phyloP scores from a whole-genome alignment of 2,888 invertebrate genomes.

The Empis stercorea region DNA sequence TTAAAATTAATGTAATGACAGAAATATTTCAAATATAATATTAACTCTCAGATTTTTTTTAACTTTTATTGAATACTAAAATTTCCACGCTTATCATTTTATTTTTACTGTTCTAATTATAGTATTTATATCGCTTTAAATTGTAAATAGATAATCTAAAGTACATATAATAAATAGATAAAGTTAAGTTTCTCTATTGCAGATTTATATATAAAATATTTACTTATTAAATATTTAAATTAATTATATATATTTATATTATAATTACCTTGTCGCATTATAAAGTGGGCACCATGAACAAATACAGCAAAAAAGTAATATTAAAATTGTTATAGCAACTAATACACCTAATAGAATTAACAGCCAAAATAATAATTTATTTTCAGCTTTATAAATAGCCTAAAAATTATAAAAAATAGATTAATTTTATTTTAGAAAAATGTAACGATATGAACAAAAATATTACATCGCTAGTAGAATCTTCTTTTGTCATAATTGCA shows the following conservation, averaged over 20 bases:
- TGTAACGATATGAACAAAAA: not conserved
- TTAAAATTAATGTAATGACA: no score
- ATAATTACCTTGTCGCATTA: conserved; percentile 52
- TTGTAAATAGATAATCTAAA: no score
- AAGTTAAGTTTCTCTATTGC: no score
- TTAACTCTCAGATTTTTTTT: no score
- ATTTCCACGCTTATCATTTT: no score
- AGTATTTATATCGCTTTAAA: no score
- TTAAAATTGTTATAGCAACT: conserved; percentile 55
- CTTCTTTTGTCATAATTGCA: conserved; percentile 28
- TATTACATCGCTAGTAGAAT: conserved; percentile 32
- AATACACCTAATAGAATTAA: conserved; percentile 62
- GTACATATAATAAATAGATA: no score
- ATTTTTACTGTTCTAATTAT: no score
- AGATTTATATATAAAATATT: no score
- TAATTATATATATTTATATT: not conserved
- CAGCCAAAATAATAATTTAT: conserved; percentile 62
- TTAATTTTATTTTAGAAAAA: not conserved
- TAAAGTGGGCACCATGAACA: conserved; percentile 77
- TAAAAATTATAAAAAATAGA: conserved; percentile 34
- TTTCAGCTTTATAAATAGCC: conserved; percentile 60
- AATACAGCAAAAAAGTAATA: conserved; percentile 68
- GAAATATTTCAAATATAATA: no score
- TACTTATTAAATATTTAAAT: not conserved
- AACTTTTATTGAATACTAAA: no score